Evolutionary conservation across 2,888 invertebrate genomes (phyloP).

Genomic region (Leptopterna dolabrata): DNA sequence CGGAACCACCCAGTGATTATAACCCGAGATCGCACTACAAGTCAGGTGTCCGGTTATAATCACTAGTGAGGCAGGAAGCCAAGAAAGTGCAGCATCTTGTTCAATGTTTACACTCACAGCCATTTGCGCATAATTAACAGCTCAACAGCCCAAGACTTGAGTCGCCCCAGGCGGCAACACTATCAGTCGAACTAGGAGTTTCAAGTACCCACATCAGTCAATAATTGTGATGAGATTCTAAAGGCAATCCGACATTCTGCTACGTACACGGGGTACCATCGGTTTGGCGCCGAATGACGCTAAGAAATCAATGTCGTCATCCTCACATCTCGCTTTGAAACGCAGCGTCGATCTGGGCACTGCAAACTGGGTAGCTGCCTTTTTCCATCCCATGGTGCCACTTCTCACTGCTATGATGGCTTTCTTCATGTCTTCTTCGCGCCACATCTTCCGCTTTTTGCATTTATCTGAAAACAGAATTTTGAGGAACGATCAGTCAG

Average conservation of each 20-base stretch:
- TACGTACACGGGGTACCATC: background rate
- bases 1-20: too few relatives aligned
- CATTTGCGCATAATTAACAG: too few relatives aligned
- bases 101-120: too few relatives aligned
- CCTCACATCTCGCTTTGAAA: background rate
- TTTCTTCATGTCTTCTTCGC: background rate
- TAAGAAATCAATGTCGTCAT: background rate
- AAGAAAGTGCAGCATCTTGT: too few relatives aligned
- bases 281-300: background rate
- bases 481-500: background rate
- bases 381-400: background rate
- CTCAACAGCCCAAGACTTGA: too few relatives aligned
- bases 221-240: too few relatives aligned
- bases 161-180: too few relatives aligned
- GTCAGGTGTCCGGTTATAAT: too few relatives aligned
- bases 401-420: background rate
- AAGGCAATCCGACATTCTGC: background rate
- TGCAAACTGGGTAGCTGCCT: background rate
- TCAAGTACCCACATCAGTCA: too few relatives aligned
- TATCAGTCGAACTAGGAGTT: too few relatives aligned
- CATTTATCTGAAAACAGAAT: background rate
- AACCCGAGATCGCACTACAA: too few relatives aligned
- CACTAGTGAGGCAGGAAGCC: too few relatives aligned
- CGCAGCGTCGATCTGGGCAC: background rate
- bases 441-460: background rate